Evolutionary conservation across 2,113 vertebrate species (phyloP), one percentile per base, ranked within the genome.

Genomic region (Rhodinocichla rosea): DNA sequence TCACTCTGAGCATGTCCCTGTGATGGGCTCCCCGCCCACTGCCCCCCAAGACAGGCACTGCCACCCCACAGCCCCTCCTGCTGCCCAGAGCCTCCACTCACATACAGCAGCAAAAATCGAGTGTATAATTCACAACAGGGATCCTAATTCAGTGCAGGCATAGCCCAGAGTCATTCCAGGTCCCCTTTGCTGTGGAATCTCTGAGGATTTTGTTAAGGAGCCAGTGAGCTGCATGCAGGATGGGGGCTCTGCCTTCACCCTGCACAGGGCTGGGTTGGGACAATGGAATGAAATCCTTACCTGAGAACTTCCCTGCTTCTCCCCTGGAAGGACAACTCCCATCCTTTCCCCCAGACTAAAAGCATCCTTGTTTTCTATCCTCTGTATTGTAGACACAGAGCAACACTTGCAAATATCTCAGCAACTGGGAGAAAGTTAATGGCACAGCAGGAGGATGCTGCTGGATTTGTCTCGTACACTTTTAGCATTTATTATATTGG

Each of bases 181-280:
- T 14, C 45, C 19, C 30, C 5, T 44, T 64, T 19, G 13, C 47
- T 64, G 22, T 42, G 11, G 3, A 55, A 32, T 6, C 44, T 5
- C 81, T 1, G 2, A 44, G 62, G 33, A n/a, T 4, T 12, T 5
- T 3, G 3, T 18, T 32, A 5, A 26, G 37, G n/a, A 83, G 22
- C 11, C 4, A 1, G 17, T 9, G 22, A 42, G 23, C 19, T 49
- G 45, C 9, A 0, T 2, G 16, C 0, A 1, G 56, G 27, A 55
- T 0, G 0, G 6, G 18, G 10, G 5, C 27, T 35, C 59, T 23
- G 45, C 42, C 32, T 53, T 2, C 0, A 2, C 6, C 44, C 42
- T 8, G 0, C 6, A 3, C 0, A 28, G 9, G 3, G 24, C 76
- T 73, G 24, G 2, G 16, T 13, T 65, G 37, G 45, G n/a, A 45